Evolutionary conservation across 2,113 vertebrate species (phyloP).

Genomic region (Sorex fumeus): DNA sequence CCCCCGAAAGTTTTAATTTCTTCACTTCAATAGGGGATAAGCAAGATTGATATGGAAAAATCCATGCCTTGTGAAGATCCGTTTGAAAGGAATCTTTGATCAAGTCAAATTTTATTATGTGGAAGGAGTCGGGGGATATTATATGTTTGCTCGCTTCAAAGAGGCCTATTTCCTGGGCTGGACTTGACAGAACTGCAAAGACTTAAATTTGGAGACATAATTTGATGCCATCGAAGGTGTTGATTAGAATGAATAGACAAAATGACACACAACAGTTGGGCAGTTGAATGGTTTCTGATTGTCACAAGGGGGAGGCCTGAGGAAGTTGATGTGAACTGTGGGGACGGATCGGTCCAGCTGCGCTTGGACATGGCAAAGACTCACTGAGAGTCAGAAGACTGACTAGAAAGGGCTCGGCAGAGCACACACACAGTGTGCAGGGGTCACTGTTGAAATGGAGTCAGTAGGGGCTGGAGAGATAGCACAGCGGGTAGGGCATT

Average conservation of each 20-base stretch:
- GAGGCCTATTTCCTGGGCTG: constrained; percentile 2
- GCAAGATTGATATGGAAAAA: constrained; percentile 18
- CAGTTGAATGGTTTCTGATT: constrained; percentile 20
- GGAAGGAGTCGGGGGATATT: neutral
- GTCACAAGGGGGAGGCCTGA: neutral
- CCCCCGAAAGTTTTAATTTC: constrained; percentile 37
- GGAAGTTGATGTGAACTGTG: neutral
- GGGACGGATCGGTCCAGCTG: neutral
- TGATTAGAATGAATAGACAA: neutral
- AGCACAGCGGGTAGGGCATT: no score
- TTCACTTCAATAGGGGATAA: neutral
- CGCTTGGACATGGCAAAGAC: neutral
- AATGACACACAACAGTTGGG: constrained; percentile 9
- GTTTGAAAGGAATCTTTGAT: constrained; percentile 37
- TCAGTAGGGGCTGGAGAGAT: no score
- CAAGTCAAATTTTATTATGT: neutral
- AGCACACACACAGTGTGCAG: neutral
- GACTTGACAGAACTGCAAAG: constrained; percentile 4
- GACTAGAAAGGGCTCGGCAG: neutral
- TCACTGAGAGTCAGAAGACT: neutral
- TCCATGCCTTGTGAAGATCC: neutral
- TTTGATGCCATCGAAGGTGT: constrained; percentile 16
- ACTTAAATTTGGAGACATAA: constrained; percentile 49
- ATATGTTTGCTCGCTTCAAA: constrained; percentile 39
- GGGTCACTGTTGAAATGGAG: no score